Evolutionary conservation across 2,888 invertebrate genomes (phyloP).

Genomic region (Nipponacmea schrenckii): DNA sequence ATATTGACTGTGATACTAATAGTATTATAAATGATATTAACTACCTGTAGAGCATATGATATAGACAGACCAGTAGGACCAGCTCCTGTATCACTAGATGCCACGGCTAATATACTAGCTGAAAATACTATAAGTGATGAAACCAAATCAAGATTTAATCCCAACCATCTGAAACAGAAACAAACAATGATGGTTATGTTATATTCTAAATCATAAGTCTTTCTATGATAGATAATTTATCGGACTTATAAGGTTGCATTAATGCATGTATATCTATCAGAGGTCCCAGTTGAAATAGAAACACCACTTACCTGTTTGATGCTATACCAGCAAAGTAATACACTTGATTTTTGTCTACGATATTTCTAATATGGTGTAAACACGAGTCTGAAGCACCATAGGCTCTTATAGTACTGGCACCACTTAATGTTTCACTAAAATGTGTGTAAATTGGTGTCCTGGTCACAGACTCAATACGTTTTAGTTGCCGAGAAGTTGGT

Average conservation of each 20-base stretch:
- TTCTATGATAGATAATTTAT: background rate
- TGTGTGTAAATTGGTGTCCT: conserved; percentile 66
- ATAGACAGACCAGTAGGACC: conserved; percentile 72
- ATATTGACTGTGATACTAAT: too few relatives aligned
- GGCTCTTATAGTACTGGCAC: conserved; percentile 63
- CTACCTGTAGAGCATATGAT: conserved; percentile 65
- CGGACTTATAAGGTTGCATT: background rate
- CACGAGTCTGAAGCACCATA: conserved; percentile 54
- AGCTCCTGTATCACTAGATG: conserved; percentile 75
- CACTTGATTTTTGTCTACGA: conserved; percentile 73
- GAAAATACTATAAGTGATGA: conserved; percentile 93
- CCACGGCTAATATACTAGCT: conserved; percentile 88
- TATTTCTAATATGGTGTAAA: conserved; percentile 46
- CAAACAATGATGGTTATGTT: background rate
- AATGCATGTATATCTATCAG: too few relatives aligned
- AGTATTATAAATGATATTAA: too few relatives aligned
- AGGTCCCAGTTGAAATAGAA: too few relatives aligned
- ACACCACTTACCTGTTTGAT: conserved; percentile 57
- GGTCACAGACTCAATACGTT: conserved; percentile 64
- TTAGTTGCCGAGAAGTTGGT: conserved; percentile 65
- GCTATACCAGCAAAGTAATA: conserved; percentile 70
- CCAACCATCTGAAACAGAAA: conserved; percentile 79
- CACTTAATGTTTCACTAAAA: conserved; percentile 71
- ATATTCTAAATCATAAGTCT: background rate
- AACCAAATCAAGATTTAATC: conserved; percentile 90